Conservation (phyloP, 2,888 invertebrate species). For the Spatulosminthurus flaviceps region DNA sequence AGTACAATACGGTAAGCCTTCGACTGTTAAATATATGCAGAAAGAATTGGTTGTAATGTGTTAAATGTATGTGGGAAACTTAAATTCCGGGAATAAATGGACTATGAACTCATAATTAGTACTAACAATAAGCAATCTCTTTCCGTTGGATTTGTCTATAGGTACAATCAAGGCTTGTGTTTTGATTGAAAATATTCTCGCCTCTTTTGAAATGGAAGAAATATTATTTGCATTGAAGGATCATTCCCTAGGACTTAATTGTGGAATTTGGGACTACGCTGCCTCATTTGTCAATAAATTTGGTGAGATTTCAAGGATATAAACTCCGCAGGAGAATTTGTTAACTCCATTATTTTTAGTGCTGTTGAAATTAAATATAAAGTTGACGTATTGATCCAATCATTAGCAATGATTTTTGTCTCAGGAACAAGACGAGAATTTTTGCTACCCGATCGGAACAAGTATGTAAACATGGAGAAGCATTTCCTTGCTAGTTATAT, state of each 20-base stretch:
- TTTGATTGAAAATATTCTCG: slow-evolving; percentile 76
- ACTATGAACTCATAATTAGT: too few species aligned
- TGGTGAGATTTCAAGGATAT: slow-evolving; percentile 66
- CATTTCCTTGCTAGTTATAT: slow-evolving; percentile 75
- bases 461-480: slow-evolving; percentile 74
- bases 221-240: slow-evolving; percentile 74
- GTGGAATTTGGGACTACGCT: slow-evolving; percentile 80
- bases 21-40: too few species aligned
- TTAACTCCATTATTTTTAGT: not conserved
- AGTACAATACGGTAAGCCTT: slow-evolving; percentile 69
- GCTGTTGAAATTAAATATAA: too few species aligned
- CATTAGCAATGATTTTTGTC: too few species aligned
- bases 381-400: too few species aligned
- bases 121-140: too few species aligned
- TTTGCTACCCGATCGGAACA: slow-evolving; percentile 75
- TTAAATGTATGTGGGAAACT: not conserved
- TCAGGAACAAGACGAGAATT: slow-evolving; percentile 72
- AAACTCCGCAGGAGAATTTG: too few species aligned
- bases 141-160: not conserved
- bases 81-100: too few species aligned
- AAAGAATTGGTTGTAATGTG: too few species aligned
- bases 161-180: slow-evolving; percentile 78
- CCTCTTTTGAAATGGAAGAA: slow-evolving; percentile 76
- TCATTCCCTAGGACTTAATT: slow-evolving; percentile 77
- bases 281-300: slow-evolving; percentile 75